phyloP scores from a whole-genome alignment of 2,888 invertebrate species.

The Pristionchus fissidentatus region DNA sequence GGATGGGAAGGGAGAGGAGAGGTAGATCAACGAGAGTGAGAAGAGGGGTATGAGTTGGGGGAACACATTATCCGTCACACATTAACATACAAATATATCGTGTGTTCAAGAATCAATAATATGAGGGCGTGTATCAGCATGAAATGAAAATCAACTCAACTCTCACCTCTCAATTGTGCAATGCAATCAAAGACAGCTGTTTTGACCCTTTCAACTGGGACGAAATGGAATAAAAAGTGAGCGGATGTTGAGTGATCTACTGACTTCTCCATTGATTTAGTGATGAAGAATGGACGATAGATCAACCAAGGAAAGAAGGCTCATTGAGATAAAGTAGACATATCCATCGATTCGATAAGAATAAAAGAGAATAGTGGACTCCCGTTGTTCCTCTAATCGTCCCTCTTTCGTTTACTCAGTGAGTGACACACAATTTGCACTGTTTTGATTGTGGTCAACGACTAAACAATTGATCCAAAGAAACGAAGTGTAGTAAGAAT shows the following conservation, averaged over 20 bases:
- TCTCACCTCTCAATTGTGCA: background rate
- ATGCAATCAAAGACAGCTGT: conserved; percentile 21
- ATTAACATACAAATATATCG: too few relatives aligned
- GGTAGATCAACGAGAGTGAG: conserved; percentile 29
- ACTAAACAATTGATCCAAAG: too few relatives aligned
- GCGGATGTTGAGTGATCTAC: conserved; percentile 6
- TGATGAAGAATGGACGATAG: background rate
- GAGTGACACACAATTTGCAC: conserved; percentile 28
- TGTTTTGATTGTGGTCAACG: conserved; percentile 31
- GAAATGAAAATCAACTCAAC: background rate
- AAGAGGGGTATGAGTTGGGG: background rate
- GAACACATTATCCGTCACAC: background rate
- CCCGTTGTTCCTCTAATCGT: too few relatives aligned
- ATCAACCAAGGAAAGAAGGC: background rate
- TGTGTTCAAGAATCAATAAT: background rate
- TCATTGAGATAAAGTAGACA: conserved; percentile 5
- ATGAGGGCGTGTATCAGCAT: background rate
- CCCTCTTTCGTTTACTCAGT: conserved; percentile 36
- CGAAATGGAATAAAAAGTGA: conserved; percentile 1
- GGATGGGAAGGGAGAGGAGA: background rate
- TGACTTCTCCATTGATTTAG: conserved; percentile 23
- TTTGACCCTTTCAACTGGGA: background rate
- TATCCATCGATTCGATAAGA: background rate
- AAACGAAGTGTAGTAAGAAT: too few relatives aligned
- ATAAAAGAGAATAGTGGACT: background rate